Evolutionary conservation across 2,113 vertebrate genomes (phyloP).

Genomic region (Eclectus roratus): DNA sequence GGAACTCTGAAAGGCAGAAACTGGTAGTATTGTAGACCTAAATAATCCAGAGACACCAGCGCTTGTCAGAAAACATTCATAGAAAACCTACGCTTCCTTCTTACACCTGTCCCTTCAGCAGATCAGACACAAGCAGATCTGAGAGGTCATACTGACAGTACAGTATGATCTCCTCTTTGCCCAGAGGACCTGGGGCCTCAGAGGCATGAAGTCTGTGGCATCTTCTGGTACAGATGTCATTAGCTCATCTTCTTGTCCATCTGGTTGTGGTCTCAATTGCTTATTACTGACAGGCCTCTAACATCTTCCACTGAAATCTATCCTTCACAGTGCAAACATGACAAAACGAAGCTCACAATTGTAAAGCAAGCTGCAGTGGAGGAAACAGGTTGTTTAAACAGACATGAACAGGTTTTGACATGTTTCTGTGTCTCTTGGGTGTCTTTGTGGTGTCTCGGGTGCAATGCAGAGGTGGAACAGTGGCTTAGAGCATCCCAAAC

Average conservation of each 20-base stretch:
- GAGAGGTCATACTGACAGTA: background rate
- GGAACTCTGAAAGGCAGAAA: background rate
- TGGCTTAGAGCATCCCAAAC: background rate
- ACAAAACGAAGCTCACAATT: background rate
- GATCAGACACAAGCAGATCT: accelerated
- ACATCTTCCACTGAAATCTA: background rate
- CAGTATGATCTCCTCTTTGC: background rate
- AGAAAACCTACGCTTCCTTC: background rate
- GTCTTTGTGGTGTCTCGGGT: background rate
- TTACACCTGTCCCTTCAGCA: background rate
- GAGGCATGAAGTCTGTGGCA: background rate
- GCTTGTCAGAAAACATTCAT: background rate
- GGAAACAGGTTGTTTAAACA: background rate
- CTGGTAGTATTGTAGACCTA: background rate
- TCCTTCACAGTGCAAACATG: background rate
- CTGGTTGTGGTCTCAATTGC: background rate
- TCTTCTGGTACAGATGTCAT: background rate
- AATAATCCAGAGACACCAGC: background rate
- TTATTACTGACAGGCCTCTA: background rate
- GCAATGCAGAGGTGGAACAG: background rate
- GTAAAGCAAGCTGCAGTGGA: background rate
- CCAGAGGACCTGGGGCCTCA: background rate
- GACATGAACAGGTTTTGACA: accelerated
- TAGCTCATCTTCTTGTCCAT: background rate
- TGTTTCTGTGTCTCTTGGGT: background rate